A percentile compares a stretch with the other conserved stretches of the same genome.
Conservation (phyloP, 2,888 invertebrate genomes). For the Maniola hyperantus region DNA sequence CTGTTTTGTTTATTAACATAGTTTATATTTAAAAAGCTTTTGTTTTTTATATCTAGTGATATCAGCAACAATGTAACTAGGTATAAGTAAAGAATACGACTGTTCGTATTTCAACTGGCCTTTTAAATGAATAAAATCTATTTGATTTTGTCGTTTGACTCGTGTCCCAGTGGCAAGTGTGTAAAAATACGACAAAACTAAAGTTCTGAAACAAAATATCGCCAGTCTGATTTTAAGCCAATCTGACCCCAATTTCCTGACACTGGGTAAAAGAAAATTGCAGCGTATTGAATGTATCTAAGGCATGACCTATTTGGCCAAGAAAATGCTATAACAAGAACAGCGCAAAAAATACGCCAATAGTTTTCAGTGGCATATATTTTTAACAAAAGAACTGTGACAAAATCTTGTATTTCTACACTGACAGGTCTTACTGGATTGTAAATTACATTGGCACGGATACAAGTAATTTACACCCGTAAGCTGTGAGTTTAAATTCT, state of each 20-base stretch:
- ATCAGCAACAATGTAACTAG: too few species aligned
- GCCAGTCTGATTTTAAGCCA: slow-evolving; percentile 45
- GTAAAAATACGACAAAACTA: neutral
- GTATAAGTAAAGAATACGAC: too few species aligned
- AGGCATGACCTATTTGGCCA: slow-evolving; percentile 33
- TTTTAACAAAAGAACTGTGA: slow-evolving; percentile 4
- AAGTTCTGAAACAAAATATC: neutral
- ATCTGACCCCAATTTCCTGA: slow-evolving; percentile 49
- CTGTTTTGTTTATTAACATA: too few species aligned
- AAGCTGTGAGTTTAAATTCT: neutral
- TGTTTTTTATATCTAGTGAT: too few species aligned
- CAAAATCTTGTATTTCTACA: slow-evolving; percentile 15
- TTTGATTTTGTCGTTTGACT: too few species aligned
- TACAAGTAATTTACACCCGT: slow-evolving; percentile 15
- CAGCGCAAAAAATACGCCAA: slow-evolving; percentile 9
- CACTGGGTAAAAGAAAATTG: slow-evolving; percentile 31
- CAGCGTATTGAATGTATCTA: slow-evolving; percentile 35
- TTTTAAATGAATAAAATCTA: too few species aligned
- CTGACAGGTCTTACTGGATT: slow-evolving; percentile 9
- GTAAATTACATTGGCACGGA: slow-evolving; percentile 14
- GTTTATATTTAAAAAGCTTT: too few species aligned
- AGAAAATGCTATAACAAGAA: slow-evolving; percentile 23
- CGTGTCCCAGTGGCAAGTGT: too few species aligned
- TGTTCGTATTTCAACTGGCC: too few species aligned
- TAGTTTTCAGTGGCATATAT: slow-evolving; percentile 7